These are phyloP conservation scores for Heliconius erato DNA, from an alignment of 2,888 invertebrate species.

Conservation along the genomic window DNA sequence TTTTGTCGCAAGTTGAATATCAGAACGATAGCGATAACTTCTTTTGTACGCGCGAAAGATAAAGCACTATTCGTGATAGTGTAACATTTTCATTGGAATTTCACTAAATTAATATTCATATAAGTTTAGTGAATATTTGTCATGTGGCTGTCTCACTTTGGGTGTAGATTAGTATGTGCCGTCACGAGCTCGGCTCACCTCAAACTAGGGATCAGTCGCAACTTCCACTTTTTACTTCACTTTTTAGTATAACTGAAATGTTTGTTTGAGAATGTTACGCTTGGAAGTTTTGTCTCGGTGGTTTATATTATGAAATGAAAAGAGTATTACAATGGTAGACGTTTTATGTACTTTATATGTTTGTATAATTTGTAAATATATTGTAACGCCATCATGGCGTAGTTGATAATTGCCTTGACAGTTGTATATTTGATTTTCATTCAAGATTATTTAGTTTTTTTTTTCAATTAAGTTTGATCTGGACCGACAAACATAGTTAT, in stretches of 20 bases:
- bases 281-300: slow-evolving; percentile 43
- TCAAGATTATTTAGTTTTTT: background rate
- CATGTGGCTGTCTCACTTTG: slow-evolving; percentile 60
- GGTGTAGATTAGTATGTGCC: slow-evolving; percentile 71
- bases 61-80: background rate
- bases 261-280: slow-evolving; percentile 31
- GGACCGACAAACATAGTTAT: background rate
- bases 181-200: slow-evolving; percentile 69
- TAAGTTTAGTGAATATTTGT: slow-evolving; percentile 57
- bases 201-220: slow-evolving; percentile 63
- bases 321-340: slow-evolving; percentile 8
- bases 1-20: slow-evolving; percentile 54
- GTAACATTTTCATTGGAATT: slow-evolving; percentile 37
- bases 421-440: background rate
- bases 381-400: background rate
- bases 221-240: slow-evolving; percentile 62
- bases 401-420: background rate
- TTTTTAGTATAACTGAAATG: slow-evolving; percentile 46
- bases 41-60: slow-evolving; percentile 29
- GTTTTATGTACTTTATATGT: background rate
- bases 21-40: slow-evolving; percentile 35
- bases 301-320: slow-evolving; percentile 4
- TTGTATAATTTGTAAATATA: background rate
- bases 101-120: slow-evolving; percentile 54
- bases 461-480: background rate